Conservation (phyloP, 2,888 invertebrate genomes). For the Schrankia costaestrigalis region DNA sequence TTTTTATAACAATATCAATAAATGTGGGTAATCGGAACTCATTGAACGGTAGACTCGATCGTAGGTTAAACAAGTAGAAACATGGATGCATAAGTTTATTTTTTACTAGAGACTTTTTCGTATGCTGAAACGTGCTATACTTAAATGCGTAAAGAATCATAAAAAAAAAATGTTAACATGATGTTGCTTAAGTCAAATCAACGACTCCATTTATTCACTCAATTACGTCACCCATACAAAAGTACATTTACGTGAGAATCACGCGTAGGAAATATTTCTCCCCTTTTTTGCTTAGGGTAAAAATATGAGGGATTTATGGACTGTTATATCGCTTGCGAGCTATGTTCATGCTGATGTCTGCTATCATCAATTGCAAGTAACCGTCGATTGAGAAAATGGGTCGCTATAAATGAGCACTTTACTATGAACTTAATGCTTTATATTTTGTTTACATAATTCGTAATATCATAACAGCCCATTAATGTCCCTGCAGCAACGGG, state of each 20-base stretch:
- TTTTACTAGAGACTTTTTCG: too few species aligned
- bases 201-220: slow-evolving; percentile 2
- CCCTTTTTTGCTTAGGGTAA: slow-evolving; percentile 5
- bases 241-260: slow-evolving; percentile 4
- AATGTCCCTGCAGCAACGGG: too few species aligned
- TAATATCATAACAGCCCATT: background rate
- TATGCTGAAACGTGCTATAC: too few species aligned
- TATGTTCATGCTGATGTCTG: slow-evolving; percentile 5
- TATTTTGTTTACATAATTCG: background rate
- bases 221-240: slow-evolving; percentile 1
- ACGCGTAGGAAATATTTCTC: slow-evolving; percentile 4
- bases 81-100: too few species aligned
- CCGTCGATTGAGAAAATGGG: slow-evolving; percentile 13
- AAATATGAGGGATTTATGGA: slow-evolving; percentile 24
- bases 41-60: too few species aligned
- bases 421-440: too few species aligned
- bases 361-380: slow-evolving; percentile 3
- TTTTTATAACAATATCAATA: too few species aligned
- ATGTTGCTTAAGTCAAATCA: slow-evolving; percentile 1
- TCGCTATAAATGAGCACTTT: too few species aligned
- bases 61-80: too few species aligned
- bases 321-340: slow-evolving; percentile 1
- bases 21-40: too few species aligned
- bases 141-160: too few species aligned
- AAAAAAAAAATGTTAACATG: too few species aligned